Percentiles rank a stretch among this genome's conserved stretches.
These are phyloP conservation scores for Orthonychiurus folsomi DNA, from an alignment of 2,888 invertebrate species.

Conservation along the genomic window DNA sequence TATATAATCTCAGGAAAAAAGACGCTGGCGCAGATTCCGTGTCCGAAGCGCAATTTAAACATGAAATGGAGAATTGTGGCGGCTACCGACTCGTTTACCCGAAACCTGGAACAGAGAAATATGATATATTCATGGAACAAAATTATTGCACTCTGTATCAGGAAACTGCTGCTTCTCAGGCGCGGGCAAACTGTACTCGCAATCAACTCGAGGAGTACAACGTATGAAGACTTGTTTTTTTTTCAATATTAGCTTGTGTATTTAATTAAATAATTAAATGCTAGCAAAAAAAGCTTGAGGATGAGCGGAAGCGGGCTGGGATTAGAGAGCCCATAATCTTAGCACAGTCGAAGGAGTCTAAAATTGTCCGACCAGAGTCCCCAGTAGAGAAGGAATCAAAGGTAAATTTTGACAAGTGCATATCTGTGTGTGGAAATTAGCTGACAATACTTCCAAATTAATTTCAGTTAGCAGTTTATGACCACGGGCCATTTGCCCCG, in stretches of 20 bases:
- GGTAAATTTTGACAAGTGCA: too few species aligned
- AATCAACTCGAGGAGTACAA: conserved; percentile 61
- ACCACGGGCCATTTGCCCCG: conserved; percentile 43
- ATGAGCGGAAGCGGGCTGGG: conserved; percentile 29
- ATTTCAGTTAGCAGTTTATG: too few species aligned
- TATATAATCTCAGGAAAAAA: too few species aligned
- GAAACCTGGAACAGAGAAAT: conserved; percentile 48
- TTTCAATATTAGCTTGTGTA: background rate
- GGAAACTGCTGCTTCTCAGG: conserved; percentile 65
- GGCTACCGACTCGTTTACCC: conserved; percentile 51
- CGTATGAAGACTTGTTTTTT: conserved; percentile 43
- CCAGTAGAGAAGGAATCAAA: background rate
- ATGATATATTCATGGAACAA: conserved; percentile 64
- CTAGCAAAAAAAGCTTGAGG: conserved; percentile 30
- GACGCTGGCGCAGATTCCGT: background rate
- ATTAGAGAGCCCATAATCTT: background rate
- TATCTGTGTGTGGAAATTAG: too few species aligned
- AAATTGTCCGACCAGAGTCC: background rate
- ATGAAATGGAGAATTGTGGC: conserved; percentile 68
- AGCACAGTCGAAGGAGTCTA: background rate
- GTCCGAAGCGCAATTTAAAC: conserved; percentile 53
- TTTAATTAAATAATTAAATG: background rate
- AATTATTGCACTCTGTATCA: conserved; percentile 61
- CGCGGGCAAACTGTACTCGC: conserved; percentile 64
- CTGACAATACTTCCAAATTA: too few species aligned